Base-by-base conservation (phyloP, 2,797 vertebrate species). In the Phalloptychus januarius region DNA sequence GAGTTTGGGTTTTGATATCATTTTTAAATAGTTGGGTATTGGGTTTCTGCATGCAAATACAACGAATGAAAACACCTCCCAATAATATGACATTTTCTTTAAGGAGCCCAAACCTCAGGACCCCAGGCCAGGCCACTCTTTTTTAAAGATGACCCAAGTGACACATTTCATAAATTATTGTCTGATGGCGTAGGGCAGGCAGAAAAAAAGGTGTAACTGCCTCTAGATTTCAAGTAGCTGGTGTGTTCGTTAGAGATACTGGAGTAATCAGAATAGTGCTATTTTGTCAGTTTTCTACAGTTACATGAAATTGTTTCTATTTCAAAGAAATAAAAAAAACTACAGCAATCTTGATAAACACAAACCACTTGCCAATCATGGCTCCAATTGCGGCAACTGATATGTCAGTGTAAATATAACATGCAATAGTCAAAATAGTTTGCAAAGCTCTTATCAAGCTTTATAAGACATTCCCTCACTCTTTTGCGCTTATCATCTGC, bases 291-390 rank as follows among this genome's bases (percentile, higher is more conserved):
- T 77, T 61, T 73, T 71, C 78, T 82, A 72, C 71, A 2, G 0
- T 78, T 40, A 61, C 54, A 63, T 79, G 18, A 12, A 45, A 25
- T n/a, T 63, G 88, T 74, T 89, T 83, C 91, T 94, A 93, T 94
- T 95, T 95, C 87, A 91, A 89, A 92, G 86, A 73, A 54, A 79
- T 58, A 67, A 38, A 65, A 40, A 71, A 71, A 77, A 87, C 65
- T 76, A 84, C 79, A 77, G 77, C 85, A 89, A 95, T 95, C 94
- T 94, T 87, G 89, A 94, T 92, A 80, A 86, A 81, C 85, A 81
- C 84, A 86, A 86, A 88, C 90, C 89, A 90, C 92, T 87, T 95
- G 95, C 87, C 95, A 95, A 93, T 96, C 95, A 95, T 94, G 87
- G 92, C 84, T 93, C 88, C 90, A 90, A 90, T 94, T 93, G 93